These are phyloP conservation scores for Barnardius zonarius DNA, from an alignment of 2,113 vertebrate species.

Conservation along the genomic window DNA sequence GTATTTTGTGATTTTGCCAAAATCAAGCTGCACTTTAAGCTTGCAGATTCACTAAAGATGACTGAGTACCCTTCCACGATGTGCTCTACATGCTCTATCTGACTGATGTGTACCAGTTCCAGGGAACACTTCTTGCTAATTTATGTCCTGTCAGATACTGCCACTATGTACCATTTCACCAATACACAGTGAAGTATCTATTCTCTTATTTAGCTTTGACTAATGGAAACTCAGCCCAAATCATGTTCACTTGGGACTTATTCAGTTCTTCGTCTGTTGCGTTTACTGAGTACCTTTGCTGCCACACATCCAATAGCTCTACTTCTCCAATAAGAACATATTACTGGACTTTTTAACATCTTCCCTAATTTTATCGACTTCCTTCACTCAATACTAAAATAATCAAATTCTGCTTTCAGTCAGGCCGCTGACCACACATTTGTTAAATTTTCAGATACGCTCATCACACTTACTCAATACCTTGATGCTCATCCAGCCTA, in stretches of 20 bases:
- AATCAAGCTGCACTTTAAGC: neutral
- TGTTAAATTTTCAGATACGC: neutral
- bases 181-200: neutral
- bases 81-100: neutral
- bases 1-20: neutral
- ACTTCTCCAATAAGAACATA: neutral
- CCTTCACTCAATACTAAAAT: neutral
- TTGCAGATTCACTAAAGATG: neutral
- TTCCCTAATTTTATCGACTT: neutral
- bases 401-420: neutral
- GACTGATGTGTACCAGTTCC: neutral
- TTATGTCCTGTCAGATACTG: neutral
- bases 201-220: neutral
- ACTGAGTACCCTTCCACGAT: neutral
- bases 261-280: neutral
- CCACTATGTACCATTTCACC: neutral
- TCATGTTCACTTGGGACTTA: neutral
- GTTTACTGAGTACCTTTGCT: neutral
- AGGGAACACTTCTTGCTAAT: neutral
- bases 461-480: neutral
- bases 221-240: neutral
- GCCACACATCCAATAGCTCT: neutral
- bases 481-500: neutral
- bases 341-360: neutral
- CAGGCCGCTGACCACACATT: neutral